These are phyloP conservation scores for Pseudopipra pipra DNA, from an alignment of 2,113 vertebrate species.

Conservation along the genomic window DNA sequence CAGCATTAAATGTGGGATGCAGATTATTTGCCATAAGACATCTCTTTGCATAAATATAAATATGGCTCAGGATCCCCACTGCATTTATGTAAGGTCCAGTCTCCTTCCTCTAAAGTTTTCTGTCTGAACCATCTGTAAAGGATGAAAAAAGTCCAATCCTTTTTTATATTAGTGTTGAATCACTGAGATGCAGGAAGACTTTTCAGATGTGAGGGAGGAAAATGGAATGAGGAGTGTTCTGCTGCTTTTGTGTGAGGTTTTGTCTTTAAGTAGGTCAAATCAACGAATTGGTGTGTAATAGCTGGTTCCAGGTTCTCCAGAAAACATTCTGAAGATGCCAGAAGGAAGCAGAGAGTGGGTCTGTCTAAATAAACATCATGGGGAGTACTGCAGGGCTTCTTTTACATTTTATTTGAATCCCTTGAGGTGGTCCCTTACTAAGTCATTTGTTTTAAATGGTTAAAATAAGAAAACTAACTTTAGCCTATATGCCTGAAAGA, in stretches of 20 bases:
- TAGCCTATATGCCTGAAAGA: background rate
- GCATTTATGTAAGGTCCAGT: background rate
- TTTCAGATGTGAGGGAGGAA: background rate
- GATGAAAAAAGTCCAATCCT: background rate
- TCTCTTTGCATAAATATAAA: background rate
- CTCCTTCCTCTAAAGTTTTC: background rate
- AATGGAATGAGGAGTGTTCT: background rate
- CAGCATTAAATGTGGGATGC: background rate
- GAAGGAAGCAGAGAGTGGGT: background rate
- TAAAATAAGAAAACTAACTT: background rate
- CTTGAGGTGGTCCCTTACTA: background rate
- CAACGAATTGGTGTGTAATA: background rate
- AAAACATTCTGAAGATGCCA: background rate
- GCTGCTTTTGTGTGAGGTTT: background rate
- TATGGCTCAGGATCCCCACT: background rate
- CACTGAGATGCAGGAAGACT: background rate
- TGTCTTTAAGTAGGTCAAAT: conserved; percentile 3
- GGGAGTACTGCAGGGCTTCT: background rate
- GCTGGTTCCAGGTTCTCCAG: background rate
- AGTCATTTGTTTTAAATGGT: background rate
- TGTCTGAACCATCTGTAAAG: background rate
- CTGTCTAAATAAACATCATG: background rate
- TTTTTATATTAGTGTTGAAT: background rate
- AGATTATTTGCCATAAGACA: background rate
- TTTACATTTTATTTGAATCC: background rate